These are phyloP conservation scores for Brotula barbata DNA, from an alignment of 2,797 vertebrate genomes.

Conservation along the genomic window DNA sequence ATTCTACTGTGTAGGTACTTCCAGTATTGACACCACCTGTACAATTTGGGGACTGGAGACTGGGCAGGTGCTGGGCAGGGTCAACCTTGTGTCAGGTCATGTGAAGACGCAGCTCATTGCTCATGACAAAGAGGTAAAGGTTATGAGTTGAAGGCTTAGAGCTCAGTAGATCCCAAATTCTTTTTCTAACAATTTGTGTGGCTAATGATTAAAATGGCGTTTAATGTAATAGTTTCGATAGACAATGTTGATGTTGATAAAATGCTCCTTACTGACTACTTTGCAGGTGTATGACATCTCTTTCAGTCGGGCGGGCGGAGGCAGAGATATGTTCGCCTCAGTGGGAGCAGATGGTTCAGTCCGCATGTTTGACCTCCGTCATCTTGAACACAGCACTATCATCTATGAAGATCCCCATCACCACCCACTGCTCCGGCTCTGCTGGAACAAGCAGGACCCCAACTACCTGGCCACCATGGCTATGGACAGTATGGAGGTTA, in stretches of 20 bases:
- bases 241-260: no score
- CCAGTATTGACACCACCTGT: slow-evolving; percentile 98
- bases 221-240: no score
- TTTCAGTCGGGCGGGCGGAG: slow-evolving; percentile 95
- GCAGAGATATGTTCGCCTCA: slow-evolving; percentile 96
- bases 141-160: neutral
- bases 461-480: slow-evolving; percentile 99
- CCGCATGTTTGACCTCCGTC: slow-evolving; percentile 96
- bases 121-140: slow-evolving; percentile 95
- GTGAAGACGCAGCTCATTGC: slow-evolving; percentile 99
- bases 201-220: no score
- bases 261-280: no score
- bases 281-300: slow-evolving; percentile 96
- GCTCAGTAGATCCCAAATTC: no score
- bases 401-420: slow-evolving; percentile 99
- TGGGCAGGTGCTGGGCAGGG: slow-evolving; percentile 93
- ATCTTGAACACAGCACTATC: slow-evolving; percentile 98
- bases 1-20: slow-evolving; percentile 84
- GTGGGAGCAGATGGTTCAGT: slow-evolving; percentile 97
- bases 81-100: slow-evolving; percentile 96
- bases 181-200: no score
- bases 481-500: slow-evolving; percentile 99
- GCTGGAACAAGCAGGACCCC: slow-evolving; percentile 99
- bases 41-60: slow-evolving; percentile 99
- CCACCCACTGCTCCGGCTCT: slow-evolving; percentile 94